Conservation (phyloP, 2,888 invertebrate species). For the Gastracanthus pulcherrimus region DNA sequence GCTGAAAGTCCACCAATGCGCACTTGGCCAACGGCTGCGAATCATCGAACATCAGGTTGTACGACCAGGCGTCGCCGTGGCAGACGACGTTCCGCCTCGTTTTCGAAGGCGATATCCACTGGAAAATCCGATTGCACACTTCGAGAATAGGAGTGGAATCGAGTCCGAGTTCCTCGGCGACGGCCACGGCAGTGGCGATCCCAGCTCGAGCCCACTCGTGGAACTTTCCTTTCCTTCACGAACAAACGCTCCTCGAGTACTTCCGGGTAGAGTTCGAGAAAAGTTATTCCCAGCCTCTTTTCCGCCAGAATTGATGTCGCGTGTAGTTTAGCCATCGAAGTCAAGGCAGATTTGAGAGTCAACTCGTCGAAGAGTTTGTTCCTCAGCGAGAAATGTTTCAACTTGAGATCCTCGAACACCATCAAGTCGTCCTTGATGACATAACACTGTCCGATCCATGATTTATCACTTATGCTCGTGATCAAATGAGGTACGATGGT, state of each 20-base stretch:
- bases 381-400: conserved; percentile 66
- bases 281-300: conserved; percentile 38
- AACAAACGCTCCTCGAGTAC: neutral
- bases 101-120: conserved; percentile 81
- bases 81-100: conserved; percentile 63
- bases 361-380: conserved; percentile 55
- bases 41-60: conserved; percentile 43
- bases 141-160: neutral
- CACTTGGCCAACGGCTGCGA: conserved; percentile 74
- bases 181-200: neutral
- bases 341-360: conserved; percentile 57
- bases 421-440: conserved; percentile 68
- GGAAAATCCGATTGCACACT: conserved; percentile 77
- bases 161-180: neutral
- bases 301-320: conserved; percentile 68
- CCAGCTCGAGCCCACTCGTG: neutral
- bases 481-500: neutral
- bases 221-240: neutral
- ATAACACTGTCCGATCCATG: conserved; percentile 72
- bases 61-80: conserved; percentile 29
- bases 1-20: conserved; percentile 85
- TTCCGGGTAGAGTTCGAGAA: conserved; percentile 16
- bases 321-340: conserved; percentile 66
- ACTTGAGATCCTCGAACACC: conserved; percentile 76
- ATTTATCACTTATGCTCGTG: neutral